phyloP scores from a whole-genome alignment of 1,140 invertebrate species.

The Drosophila navojoa region DNA sequence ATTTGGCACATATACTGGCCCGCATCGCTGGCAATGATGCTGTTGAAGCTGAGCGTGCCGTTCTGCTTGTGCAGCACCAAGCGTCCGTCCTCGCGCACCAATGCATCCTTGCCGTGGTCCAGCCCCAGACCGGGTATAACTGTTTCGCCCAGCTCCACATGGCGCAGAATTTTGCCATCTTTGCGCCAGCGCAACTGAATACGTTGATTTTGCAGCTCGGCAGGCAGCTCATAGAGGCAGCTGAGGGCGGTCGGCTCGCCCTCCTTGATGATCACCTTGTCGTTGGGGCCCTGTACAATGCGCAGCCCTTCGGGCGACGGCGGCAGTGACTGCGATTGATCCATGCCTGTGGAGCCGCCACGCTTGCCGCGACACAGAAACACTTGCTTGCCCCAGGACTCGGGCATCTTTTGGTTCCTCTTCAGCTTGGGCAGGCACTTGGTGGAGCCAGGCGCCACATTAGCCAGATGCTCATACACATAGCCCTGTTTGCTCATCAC shows the following conservation, averaged over 20 bases:
- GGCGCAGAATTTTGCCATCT: conserved; percentile 87
- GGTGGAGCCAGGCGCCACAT: background rate
- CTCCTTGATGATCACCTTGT: conserved; percentile 87
- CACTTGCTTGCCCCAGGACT: conserved; percentile 86
- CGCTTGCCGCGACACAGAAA: conserved; percentile 77
- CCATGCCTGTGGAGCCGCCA: conserved; percentile 43
- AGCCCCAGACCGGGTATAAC: conserved; percentile 45
- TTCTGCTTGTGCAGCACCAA: conserved; percentile 72
- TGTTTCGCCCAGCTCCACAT: conserved; percentile 77
- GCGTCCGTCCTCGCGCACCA: conserved; percentile 66
- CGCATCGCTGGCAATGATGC: conserved; percentile 76
- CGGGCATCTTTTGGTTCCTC: conserved; percentile 85
- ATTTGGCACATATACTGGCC: conserved; percentile 78
- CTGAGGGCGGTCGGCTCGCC: conserved; percentile 87
- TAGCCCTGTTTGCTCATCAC: conserved; percentile 89
- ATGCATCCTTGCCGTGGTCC: conserved; percentile 61
- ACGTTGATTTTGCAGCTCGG: conserved; percentile 73
- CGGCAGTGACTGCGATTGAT: conserved; percentile 37
- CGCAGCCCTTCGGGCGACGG: conserved; percentile 62
- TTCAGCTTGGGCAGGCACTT: conserved; percentile 70
- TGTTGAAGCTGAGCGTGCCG: conserved; percentile 72
- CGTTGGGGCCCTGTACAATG: conserved; percentile 84
- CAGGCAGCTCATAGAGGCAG: conserved; percentile 87
- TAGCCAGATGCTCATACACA: conserved; percentile 57
- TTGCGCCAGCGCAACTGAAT: conserved; percentile 88